Conservation (phyloP, 2,888 invertebrate genomes). For the Drosophila falleni region DNA sequence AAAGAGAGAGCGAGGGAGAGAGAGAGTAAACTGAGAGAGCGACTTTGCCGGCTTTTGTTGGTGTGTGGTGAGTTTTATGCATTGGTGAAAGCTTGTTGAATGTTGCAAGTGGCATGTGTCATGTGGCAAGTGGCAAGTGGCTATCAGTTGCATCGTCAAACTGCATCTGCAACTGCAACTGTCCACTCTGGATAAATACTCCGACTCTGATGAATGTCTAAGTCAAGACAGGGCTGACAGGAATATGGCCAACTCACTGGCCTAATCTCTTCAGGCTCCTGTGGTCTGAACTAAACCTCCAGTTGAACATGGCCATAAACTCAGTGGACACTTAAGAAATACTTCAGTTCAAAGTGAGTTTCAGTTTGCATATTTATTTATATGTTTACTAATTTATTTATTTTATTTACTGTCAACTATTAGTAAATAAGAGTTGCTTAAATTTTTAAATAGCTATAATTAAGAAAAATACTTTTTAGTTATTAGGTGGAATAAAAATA, state of each 20-base stretch:
- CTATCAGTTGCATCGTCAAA: conserved; percentile 60
- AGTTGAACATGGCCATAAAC: background rate
- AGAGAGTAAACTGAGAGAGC: conserved; percentile 11
- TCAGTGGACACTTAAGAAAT: background rate
- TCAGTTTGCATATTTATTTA: background rate
- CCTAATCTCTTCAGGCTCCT: background rate
- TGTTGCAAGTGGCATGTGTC: conserved; percentile 28
- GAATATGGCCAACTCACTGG: background rate
- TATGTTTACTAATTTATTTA: no score
- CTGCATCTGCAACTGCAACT: conserved; percentile 9
- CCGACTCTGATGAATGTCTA: conserved; percentile 22
- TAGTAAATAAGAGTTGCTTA: no score
- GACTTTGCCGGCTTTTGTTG: conserved; percentile 70
- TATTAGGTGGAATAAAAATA: no score
- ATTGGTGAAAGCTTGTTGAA: conserved; percentile 73
- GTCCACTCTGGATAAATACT: conserved; percentile 2
- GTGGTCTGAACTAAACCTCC: background rate
- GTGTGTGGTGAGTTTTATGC: conserved; percentile 66
- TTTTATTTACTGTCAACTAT: no score
- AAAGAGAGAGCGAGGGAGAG: conserved; percentile 3
- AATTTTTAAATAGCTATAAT: no score
- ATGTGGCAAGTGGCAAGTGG: conserved; percentile 24
- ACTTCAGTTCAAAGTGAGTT: background rate
- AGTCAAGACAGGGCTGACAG: background rate
- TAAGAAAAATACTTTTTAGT: no score